Percentiles rank a stretch among this genome's conserved stretches.
phyloP scores from a whole-genome alignment of 30 jellyfish, hydroid and myxozoan genomes.

The Cassiopea andromeda region DNA sequence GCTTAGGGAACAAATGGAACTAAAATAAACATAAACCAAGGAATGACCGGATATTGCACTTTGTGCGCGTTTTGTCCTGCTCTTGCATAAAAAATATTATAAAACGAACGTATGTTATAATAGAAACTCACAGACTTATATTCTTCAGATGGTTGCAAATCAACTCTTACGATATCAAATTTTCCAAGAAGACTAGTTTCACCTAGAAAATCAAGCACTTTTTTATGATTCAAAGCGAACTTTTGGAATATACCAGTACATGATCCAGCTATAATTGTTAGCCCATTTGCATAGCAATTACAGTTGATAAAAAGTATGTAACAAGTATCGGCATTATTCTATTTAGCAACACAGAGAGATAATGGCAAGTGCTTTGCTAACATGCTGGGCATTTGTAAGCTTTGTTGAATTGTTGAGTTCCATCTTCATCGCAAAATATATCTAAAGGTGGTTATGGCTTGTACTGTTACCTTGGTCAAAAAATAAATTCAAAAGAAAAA shows the following conservation, averaged over 20 bases:
- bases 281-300: too few species aligned
- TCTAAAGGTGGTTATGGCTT: slow-evolving; percentile 35
- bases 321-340: too few species aligned
- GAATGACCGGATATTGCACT: too few species aligned
- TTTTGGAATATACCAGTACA: neutral
- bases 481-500: neutral
- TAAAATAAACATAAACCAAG: too few species aligned
- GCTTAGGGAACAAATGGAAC: too few species aligned
- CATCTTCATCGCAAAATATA: slow-evolving; percentile 99
- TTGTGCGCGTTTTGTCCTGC: too few species aligned
- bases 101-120: too few species aligned
- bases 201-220: slow-evolving; percentile 46
- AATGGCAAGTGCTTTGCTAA: slow-evolving; percentile 38
- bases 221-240: neutral
- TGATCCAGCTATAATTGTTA: too few species aligned
- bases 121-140: slow-evolving; percentile 86
- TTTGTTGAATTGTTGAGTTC: slow-evolving; percentile 92
- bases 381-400: slow-evolving; percentile 98
- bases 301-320: too few species aligned
- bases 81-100: too few species aligned
- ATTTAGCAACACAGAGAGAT: neutral
- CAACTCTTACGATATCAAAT: slow-evolving; percentile 95
- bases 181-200: slow-evolving; percentile 94
- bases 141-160: slow-evolving; percentile 95
- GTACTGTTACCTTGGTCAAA: neutral